Evolutionary conservation across 30 jellyfish, hydroid and myxozoan genomes (phyloP).

Genomic region (Catostylus mosaicus): DNA sequence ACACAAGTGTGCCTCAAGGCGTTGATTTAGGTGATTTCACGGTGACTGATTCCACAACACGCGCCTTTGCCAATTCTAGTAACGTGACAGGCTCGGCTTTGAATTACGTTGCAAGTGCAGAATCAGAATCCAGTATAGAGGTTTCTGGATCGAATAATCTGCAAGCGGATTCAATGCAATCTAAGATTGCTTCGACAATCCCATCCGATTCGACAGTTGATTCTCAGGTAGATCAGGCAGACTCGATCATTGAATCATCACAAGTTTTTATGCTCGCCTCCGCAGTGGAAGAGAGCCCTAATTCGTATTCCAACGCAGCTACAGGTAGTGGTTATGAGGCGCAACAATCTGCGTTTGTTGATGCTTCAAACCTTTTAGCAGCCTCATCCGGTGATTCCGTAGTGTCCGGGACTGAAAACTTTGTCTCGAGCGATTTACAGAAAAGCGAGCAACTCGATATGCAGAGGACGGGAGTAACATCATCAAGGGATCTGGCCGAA

Average conservation of each 20-base stretch:
- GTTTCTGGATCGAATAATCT: constrained; percentile 56
- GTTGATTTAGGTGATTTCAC: constrained; percentile 45
- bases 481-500: constrained; percentile 41
- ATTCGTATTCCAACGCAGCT: constrained; percentile 21
- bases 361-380: constrained; percentile 24
- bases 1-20: neutral
- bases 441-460: constrained; percentile 21
- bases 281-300: constrained; percentile 13
- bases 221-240: constrained; percentile 41
- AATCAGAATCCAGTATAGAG: constrained; percentile 24
- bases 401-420: constrained; percentile 75
- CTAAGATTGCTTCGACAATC: neutral
- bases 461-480: constrained; percentile 65
- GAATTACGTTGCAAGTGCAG: neutral
- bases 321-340: constrained; percentile 43
- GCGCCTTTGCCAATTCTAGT: constrained; percentile 47
- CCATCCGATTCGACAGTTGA: constrained; percentile 41
- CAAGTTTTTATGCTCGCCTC: constrained; percentile 8
- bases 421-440: constrained; percentile 41
- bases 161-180: constrained; percentile 40
- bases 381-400: constrained; percentile 57
- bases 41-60: constrained; percentile 61
- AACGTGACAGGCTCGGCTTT: neutral
- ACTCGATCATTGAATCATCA: constrained; percentile 27
- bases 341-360: constrained; percentile 40